phyloP scores from a whole-genome alignment of 30 jellyfish, hydroid and myxozoan species.

The Nemopilema nomurai region DNA sequence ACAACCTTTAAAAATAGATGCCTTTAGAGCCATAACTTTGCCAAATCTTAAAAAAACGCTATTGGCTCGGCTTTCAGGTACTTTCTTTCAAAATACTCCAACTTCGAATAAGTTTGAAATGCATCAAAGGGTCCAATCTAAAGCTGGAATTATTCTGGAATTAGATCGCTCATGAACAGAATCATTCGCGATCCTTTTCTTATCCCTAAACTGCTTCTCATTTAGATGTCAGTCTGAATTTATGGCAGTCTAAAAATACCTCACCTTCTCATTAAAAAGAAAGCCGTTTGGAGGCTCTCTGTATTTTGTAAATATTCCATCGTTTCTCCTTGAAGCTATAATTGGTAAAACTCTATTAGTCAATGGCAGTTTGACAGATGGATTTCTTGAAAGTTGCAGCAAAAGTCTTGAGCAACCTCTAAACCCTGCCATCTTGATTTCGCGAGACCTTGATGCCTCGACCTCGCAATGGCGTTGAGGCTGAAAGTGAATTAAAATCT shows the following conservation, averaged over 20 bases:
- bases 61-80: too few relatives aligned
- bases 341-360: constrained; percentile 16
- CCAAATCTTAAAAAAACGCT: too few relatives aligned
- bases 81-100: too few relatives aligned
- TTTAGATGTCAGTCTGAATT: too few relatives aligned
- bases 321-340: constrained; percentile 48
- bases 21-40: too few relatives aligned
- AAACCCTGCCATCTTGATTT: constrained; percentile 40
- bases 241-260: background rate
- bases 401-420: constrained; percentile 9
- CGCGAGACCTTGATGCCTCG: background rate
- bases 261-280: constrained; percentile 89
- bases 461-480: background rate
- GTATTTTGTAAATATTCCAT: constrained; percentile 88
- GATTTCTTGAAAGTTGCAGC: constrained; percentile 20
- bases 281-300: constrained; percentile 99
- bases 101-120: too few relatives aligned
- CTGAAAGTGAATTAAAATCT: background rate
- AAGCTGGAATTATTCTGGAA: background rate
- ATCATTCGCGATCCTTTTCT: too few relatives aligned
- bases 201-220: too few relatives aligned
- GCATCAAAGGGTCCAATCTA: background rate
- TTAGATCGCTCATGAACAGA: too few relatives aligned
- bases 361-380: constrained; percentile 18
- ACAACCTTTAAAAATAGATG: too few relatives aligned